These are phyloP conservation scores for Hylyphantes graminicola DNA, from an alignment of 1,140 invertebrate genomes.

Conservation along the genomic window DNA sequence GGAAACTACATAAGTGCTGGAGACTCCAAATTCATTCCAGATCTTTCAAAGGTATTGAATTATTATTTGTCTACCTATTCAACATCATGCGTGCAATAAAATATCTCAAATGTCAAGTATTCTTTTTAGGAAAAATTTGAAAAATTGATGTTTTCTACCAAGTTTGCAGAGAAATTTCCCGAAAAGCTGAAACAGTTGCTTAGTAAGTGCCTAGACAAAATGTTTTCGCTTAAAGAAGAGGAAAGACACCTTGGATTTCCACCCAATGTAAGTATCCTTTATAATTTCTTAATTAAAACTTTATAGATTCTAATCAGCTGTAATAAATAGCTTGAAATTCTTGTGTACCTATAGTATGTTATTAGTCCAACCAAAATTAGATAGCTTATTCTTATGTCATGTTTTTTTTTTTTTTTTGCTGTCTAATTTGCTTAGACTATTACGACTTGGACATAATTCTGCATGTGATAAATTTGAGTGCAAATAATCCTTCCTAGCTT, in stretches of 20 bases:
- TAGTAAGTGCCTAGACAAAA: slow-evolving; percentile 74
- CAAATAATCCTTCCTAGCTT: too few relatives aligned
- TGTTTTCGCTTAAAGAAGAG: slow-evolving; percentile 78
- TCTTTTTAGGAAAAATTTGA: slow-evolving; percentile 76
- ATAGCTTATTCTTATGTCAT: too few relatives aligned
- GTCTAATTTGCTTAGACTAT: neutral
- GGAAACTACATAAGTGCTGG: slow-evolving; percentile 97
- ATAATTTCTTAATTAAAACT: neutral
- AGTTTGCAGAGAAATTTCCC: slow-evolving; percentile 75
- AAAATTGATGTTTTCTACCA: slow-evolving; percentile 76
- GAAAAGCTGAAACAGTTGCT: slow-evolving; percentile 69
- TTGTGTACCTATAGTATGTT: too few relatives aligned
- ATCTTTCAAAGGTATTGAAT: slow-evolving; percentile 73
- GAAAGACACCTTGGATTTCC: slow-evolving; percentile 81
- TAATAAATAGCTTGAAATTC: too few relatives aligned
- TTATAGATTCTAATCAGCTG: neutral
- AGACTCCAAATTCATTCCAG: slow-evolving; percentile 90
- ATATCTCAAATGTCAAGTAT: neutral
- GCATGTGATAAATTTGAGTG: neutral
- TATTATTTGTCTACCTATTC: neutral
- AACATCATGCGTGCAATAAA: neutral
- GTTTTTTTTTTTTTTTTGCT: neutral
- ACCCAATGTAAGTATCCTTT: slow-evolving; percentile 72
- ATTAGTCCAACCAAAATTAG: too few relatives aligned
- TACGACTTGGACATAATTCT: neutral